Conservation (phyloP, 2,888 invertebrate species). For the Lithodes maja region DNA sequence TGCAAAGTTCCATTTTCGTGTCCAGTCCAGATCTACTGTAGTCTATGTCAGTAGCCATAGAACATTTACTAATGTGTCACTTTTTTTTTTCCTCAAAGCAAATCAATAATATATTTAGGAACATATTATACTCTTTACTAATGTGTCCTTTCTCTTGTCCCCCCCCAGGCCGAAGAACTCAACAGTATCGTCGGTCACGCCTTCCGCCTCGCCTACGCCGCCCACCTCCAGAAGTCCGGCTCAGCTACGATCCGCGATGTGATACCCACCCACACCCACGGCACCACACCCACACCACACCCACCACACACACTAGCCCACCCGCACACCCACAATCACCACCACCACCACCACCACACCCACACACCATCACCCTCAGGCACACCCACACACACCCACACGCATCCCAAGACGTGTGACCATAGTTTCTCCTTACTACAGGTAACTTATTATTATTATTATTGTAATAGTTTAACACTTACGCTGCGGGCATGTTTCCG, state of each 20-base stretch:
- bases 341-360: constrained; percentile 40
- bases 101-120: too few species aligned
- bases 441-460: constrained; percentile 17
- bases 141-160: not conserved
- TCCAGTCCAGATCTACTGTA: too few species aligned
- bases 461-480: too few species aligned
- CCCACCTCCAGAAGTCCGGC: constrained; percentile 84
- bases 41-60: too few species aligned
- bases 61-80: too few species aligned
- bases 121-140: not conserved
- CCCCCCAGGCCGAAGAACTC: constrained; percentile 86
- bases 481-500: too few species aligned
- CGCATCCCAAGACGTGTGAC: constrained; percentile 41
- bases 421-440: constrained; percentile 48
- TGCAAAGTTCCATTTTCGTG: too few species aligned
- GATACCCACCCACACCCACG: constrained; percentile 58
- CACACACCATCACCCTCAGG: constrained; percentile 48
- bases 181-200: constrained; percentile 92
- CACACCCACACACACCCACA: constrained; percentile 48
- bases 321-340: constrained; percentile 36
- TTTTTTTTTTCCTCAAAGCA: too few species aligned
- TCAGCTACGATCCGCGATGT: constrained; percentile 71
- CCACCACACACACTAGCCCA: constrained; percentile 35
- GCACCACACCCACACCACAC: constrained; percentile 37
- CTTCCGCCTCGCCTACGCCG: constrained; percentile 93